These are phyloP conservation scores for Cecidostiba fungosa DNA, from an alignment of 2,888 invertebrate species.

Conservation along the genomic window DNA sequence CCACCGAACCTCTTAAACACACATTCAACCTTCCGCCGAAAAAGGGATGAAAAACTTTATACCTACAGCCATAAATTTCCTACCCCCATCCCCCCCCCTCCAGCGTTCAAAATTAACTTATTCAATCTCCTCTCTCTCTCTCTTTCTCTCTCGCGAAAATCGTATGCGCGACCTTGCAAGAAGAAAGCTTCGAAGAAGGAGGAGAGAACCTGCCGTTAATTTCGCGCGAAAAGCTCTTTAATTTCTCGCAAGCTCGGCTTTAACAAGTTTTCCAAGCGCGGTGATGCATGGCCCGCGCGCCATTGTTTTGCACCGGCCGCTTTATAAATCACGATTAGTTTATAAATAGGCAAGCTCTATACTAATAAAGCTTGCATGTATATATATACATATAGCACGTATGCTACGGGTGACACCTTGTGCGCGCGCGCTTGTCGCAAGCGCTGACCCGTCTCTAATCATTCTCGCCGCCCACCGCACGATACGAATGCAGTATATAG, in stretches of 20 bases:
- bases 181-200: conserved; percentile 40
- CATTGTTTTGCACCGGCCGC: conserved; percentile 71
- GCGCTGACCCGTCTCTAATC: conserved; percentile 39
- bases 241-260: conserved; percentile 66
- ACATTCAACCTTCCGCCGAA: conserved; percentile 26
- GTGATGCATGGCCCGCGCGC: conserved; percentile 72
- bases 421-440: conserved; percentile 3
- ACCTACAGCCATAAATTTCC: conserved; percentile 63
- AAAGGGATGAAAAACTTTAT: conserved; percentile 53
- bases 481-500: conserved; percentile 18
- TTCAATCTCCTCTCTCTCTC: conserved; percentile 50
- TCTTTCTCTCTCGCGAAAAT: conserved; percentile 35
- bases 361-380: background rate
- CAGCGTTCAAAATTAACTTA: conserved; percentile 60
- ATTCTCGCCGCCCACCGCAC: conserved; percentile 7
- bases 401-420: background rate
- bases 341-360: conserved; percentile 71
- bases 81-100: conserved; percentile 32
- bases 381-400: background rate
- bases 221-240: conserved; percentile 56
- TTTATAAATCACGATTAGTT: conserved; percentile 79
- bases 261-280: conserved; percentile 69
- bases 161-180: conserved; percentile 47
- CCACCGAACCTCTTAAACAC: conserved; percentile 52
- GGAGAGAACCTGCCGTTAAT: conserved; percentile 44